These are phyloP conservation scores for Petroica traversi DNA, from an alignment of 2,113 vertebrate genomes.

Conservation along the genomic window DNA sequence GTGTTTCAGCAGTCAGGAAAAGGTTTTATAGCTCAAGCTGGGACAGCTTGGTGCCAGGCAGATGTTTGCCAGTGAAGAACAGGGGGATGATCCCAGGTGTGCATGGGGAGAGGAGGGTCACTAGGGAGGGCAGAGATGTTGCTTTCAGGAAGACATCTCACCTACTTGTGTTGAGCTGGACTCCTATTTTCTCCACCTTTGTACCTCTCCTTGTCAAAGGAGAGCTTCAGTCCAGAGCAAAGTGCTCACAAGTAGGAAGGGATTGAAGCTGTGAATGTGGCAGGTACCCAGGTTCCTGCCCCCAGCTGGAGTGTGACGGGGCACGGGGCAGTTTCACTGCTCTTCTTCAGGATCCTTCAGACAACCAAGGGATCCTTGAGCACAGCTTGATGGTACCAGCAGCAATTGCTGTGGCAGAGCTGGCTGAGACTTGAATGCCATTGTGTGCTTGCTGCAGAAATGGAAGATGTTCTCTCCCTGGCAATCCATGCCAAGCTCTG, in stretches of 20 bases:
- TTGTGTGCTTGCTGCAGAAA: accelerated
- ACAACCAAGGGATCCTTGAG: neutral
- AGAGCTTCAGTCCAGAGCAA: neutral
- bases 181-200: neutral
- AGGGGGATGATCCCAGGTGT: neutral
- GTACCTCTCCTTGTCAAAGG: neutral
- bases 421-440: neutral
- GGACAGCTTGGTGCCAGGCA: neutral
- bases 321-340: neutral
- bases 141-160: neutral
- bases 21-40: neutral
- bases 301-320: neutral
- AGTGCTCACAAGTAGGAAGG: neutral
- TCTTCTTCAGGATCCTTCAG: neutral
- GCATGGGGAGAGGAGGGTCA: accelerated
- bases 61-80: neutral
- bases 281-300: neutral
- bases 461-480: neutral
- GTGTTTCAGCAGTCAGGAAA: neutral
- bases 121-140: neutral
- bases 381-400: accelerated
- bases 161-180: neutral
- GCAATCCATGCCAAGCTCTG: neutral
- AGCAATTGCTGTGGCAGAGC: neutral
- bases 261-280: neutral